Percentiles rank a stretch among this genome's conserved stretches.
These are phyloP conservation scores for Xestoiulus laeticollis DNA, from an alignment of 2,888 invertebrate species.

Conservation along the genomic window DNA sequence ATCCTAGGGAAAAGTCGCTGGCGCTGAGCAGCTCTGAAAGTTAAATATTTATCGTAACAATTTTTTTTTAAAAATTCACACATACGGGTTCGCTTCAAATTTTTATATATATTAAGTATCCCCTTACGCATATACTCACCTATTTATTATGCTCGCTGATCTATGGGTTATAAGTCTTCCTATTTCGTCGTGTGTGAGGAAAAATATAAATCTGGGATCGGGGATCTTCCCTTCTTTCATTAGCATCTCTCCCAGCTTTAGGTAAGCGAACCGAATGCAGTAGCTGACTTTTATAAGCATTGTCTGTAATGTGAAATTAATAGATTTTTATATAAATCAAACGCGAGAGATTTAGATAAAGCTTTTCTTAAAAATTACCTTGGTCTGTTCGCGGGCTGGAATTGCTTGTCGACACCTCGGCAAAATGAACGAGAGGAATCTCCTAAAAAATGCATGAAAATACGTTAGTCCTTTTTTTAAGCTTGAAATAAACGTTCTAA, in stretches of 20 bases:
- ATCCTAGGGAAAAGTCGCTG: neutral
- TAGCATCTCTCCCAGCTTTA: conserved; percentile 55
- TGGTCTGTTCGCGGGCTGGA: neutral
- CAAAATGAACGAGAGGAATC: conserved; percentile 2
- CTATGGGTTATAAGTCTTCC: conserved; percentile 53
- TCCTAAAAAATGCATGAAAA: neutral
- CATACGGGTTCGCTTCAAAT: neutral
- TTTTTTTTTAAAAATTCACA: neutral
- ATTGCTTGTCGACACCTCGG: neutral
- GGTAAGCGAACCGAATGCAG: conserved; percentile 54
- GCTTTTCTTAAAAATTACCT: neutral
- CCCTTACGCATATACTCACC: neutral
- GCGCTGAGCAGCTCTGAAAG: conserved; percentile 7
- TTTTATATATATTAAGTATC: neutral
- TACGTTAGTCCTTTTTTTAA: neutral
- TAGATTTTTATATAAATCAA: neutral
- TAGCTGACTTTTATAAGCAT: conserved; percentile 54
- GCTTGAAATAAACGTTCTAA: neutral
- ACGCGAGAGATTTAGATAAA: neutral
- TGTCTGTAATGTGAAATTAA: conserved; percentile 49
- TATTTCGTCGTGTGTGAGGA: conserved; percentile 57
- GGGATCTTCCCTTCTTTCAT: conserved; percentile 56
- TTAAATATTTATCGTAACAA: neutral
- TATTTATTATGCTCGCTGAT: conserved; percentile 52
- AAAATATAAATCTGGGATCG: conserved; percentile 56